Evolutionary conservation across 2,113 vertebrate genomes (phyloP).

Genomic region (Petrocephalus zakoni): DNA sequence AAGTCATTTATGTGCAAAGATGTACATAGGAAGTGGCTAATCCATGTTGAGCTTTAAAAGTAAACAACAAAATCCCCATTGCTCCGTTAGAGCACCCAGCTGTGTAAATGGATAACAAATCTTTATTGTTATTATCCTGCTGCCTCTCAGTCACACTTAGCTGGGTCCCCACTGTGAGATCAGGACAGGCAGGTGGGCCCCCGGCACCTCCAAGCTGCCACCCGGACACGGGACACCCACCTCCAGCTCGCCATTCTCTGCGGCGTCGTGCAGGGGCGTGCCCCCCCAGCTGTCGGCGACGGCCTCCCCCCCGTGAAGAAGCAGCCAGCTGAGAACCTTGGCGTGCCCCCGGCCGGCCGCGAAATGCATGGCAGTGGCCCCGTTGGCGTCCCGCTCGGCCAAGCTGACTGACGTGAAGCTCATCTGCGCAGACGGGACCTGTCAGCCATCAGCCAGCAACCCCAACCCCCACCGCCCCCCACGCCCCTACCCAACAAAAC

Average conservation of each 20-base stretch:
- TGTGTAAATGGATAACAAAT: neutral
- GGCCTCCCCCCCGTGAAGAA: conserved; percentile 92
- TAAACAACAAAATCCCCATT: neutral
- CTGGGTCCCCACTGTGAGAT: no score
- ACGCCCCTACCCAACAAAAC: neutral
- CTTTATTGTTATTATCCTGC: neutral
- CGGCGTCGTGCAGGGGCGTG: conserved; percentile 85
- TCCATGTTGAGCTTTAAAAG: neutral
- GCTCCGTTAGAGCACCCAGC: neutral
- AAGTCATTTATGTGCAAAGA: neutral
- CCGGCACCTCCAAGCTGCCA: neutral
- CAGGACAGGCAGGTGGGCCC: neutral
- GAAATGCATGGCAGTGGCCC: conserved; percentile 94
- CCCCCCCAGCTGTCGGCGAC: conserved; percentile 78
- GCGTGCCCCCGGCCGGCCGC: conserved; percentile 87
- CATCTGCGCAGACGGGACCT: conserved; percentile 57
- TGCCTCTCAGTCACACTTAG: neutral
- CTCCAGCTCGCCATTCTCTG: conserved; percentile 94
- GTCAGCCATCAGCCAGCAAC: neutral
- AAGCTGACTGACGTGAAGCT: conserved; percentile 82
- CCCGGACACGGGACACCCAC: conserved; percentile 45
- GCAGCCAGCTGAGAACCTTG: conserved; percentile 95
- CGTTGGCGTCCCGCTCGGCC: conserved; percentile 73
- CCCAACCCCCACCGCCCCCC: neutral
- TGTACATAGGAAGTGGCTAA: neutral